Conservation (phyloP, 2,888 invertebrate genomes). For the Idaea aversata region DNA sequence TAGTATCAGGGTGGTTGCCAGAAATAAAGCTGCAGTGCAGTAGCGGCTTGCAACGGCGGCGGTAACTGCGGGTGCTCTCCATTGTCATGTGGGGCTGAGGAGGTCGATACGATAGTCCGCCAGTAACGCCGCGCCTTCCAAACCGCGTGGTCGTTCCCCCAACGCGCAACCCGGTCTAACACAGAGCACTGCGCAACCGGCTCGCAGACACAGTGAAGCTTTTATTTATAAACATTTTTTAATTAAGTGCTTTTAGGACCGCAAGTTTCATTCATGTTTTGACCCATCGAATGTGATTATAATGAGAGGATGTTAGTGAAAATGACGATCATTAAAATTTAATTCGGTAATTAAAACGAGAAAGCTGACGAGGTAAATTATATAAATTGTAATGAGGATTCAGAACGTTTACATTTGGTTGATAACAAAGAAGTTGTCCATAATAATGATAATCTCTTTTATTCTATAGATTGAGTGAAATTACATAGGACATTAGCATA, state of each 20-base stretch:
- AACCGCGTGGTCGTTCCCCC: conserved; percentile 47
- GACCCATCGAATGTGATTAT: conserved; percentile 8
- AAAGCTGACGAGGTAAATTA: conserved; percentile 48
- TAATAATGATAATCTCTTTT: not conserved
- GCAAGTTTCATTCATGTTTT: conserved; percentile 38
- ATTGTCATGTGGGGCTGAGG: conserved; percentile 63
- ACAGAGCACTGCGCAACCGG: conserved; percentile 42
- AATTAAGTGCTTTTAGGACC: conserved; percentile 35
- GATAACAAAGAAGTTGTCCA: not conserved
- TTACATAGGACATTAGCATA: not conserved
- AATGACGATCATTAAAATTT: conserved; percentile 35
- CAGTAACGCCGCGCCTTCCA: conserved; percentile 67
- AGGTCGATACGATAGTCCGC: conserved; percentile 50
- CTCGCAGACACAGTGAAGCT: conserved; percentile 44
- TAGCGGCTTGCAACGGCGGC: conserved; percentile 74
- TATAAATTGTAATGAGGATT: conserved; percentile 33
- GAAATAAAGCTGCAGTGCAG: conserved; percentile 80
- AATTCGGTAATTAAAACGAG: conserved; percentile 37
- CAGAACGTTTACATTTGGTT: not conserved
- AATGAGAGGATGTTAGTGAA: conserved; percentile 29
- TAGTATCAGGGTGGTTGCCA: conserved; percentile 65
- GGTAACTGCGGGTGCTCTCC: conserved; percentile 56
- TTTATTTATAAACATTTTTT: conserved; percentile 65
- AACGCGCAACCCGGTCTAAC: conserved; percentile 18
- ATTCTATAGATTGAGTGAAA: not conserved